phyloP scores from a whole-genome alignment of 2,797 vertebrate genomes.

The Acipenser transmontanus region DNA sequence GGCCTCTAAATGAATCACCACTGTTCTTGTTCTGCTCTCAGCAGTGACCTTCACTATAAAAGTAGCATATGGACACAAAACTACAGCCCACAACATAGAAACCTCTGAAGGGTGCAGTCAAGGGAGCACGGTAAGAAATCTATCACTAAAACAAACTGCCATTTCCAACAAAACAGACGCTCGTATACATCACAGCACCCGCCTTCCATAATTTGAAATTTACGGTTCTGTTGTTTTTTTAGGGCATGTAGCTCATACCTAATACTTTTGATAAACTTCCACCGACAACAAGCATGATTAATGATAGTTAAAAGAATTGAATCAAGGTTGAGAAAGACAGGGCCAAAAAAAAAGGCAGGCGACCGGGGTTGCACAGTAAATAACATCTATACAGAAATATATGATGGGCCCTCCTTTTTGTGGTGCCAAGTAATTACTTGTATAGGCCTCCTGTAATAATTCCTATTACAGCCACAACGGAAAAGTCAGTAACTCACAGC shows the following conservation, averaged over 20 bases:
- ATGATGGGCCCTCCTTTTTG: slow-evolving; percentile 74
- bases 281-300: slow-evolving; percentile 80
- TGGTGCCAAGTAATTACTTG: slow-evolving; percentile 97
- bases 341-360: slow-evolving; percentile 65
- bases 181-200: slow-evolving; percentile 78
- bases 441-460: slow-evolving; percentile 97
- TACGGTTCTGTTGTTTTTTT: slow-evolving; percentile 34
- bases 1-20: slow-evolving; percentile 53
- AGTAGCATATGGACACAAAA: slow-evolving; percentile 27
- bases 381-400: slow-evolving; percentile 90
- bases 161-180: slow-evolving; percentile 62
- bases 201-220: slow-evolving; percentile 68
- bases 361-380: slow-evolving; percentile 73
- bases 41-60: slow-evolving; percentile 69
- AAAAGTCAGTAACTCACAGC: slow-evolving; percentile 98
- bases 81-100: slow-evolving; percentile 55
- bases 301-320: slow-evolving; percentile 88
- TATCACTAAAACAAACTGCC: slow-evolving; percentile 88
- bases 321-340: slow-evolving; percentile 84
- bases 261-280: slow-evolving; percentile 87
- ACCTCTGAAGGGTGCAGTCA: slow-evolving; percentile 73
- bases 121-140: slow-evolving; percentile 59
- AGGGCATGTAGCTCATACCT: slow-evolving; percentile 64
- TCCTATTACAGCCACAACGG: slow-evolving; percentile 98
- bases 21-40: slow-evolving; percentile 46